Evolutionary conservation across 2,888 invertebrate species (phyloP).

Genomic region (Leptura quadrifasciata): DNA sequence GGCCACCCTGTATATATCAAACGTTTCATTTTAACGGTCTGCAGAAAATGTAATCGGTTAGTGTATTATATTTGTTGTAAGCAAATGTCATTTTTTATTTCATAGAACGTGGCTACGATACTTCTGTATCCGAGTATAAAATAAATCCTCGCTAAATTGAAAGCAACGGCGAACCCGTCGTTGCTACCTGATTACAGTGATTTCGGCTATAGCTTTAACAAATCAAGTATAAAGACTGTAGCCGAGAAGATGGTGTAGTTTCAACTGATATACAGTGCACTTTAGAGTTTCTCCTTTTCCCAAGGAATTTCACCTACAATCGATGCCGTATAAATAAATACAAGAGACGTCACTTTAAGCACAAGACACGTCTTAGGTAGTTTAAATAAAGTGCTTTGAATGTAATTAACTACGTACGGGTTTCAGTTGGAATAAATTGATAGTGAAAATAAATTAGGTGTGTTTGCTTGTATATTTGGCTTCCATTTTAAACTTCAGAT

Average conservation of each 20-base stretch:
- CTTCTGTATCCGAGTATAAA: not conserved
- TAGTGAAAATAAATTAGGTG: constrained; percentile 17
- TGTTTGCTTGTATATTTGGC: not conserved
- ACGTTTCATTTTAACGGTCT: no score
- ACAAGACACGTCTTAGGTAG: constrained; percentile 4
- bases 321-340: constrained; percentile 17
- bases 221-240: constrained; percentile 27
- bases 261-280: constrained; percentile 17
- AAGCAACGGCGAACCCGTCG: not conserved
- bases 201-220: constrained; percentile 18
- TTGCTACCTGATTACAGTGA: constrained; percentile 10
- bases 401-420: constrained; percentile 20
- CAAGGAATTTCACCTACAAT: constrained; percentile 27
- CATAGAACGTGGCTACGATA: not conserved
- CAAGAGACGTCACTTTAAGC: constrained; percentile 8
- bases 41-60: no score
- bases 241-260: constrained; percentile 27
- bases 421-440: constrained; percentile 8
- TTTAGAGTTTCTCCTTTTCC: constrained; percentile 13
- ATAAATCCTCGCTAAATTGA: constrained; percentile 24
- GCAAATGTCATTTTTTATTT: no score
- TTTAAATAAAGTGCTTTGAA: constrained; percentile 20
- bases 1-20: no score
- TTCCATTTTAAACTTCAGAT: not conserved
- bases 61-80: no score